phyloP scores from a whole-genome alignment of 2,113 vertebrate genomes.

The Neoarius graeffei region DNA sequence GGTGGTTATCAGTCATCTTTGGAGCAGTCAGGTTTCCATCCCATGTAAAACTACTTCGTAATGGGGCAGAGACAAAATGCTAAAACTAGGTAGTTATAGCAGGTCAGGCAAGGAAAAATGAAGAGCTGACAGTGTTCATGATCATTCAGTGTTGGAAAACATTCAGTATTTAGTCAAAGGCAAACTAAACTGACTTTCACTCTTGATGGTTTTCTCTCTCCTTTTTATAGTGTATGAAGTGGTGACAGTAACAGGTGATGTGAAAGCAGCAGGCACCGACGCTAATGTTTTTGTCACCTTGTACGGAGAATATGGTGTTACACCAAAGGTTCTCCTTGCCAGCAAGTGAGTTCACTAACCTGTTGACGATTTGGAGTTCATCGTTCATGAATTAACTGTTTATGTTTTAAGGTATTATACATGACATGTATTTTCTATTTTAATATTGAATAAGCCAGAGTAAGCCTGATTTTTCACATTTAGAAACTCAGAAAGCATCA shows the following conservation, averaged over 20 bases:
- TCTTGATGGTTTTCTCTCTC: slow-evolving; percentile 39
- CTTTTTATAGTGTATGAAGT: slow-evolving; percentile 87
- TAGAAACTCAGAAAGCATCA: background rate
- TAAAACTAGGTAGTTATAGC: background rate
- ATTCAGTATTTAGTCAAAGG: background rate
- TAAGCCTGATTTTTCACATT: background rate
- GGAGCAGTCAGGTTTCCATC: background rate
- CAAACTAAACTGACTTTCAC: background rate
- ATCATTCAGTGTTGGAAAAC: background rate
- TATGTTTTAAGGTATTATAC: background rate
- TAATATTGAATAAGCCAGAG: background rate
- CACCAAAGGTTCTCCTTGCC: slow-evolving; percentile 93
- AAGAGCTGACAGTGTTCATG: background rate
- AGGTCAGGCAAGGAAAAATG: background rate
- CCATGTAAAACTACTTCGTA: background rate
- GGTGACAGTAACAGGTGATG: slow-evolving; percentile 88
- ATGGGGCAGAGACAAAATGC: background rate
- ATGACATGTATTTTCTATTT: background rate
- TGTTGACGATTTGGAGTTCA: background rate
- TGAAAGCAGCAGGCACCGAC: slow-evolving; percentile 91
- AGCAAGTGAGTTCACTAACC: slow-evolving; percentile 87
- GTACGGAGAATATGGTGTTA: slow-evolving; percentile 91
- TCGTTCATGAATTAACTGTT: background rate
- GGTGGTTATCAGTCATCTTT: background rate
- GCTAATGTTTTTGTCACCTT: slow-evolving; percentile 95